phyloP scores from a whole-genome alignment of 2,888 invertebrate species.

The Leptura quadrifasciata region DNA sequence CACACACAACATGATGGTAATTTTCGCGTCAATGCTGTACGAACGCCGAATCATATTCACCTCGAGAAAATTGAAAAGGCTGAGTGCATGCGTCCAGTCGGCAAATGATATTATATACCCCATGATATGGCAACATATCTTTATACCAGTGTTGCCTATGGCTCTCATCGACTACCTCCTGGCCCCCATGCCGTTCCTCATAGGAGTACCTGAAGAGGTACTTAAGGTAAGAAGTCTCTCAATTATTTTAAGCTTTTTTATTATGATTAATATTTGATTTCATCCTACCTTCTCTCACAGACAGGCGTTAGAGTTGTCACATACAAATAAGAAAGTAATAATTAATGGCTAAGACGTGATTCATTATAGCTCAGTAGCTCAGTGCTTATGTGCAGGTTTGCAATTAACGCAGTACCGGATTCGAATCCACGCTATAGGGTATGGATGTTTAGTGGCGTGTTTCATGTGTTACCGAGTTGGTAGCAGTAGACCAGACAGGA shows the following conservation, averaged over 20 bases:
- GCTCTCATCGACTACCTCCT: slow-evolving; percentile 91
- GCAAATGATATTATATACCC: slow-evolving; percentile 96
- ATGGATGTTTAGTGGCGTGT: no score
- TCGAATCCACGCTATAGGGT: no score
- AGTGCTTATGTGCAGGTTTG: no score
- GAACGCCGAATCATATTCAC: slow-evolving; percentile 96
- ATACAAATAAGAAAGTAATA: no score
- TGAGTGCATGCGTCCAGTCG: slow-evolving; percentile 96
- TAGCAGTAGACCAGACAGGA: no score
- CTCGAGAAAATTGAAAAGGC: slow-evolving; percentile 89
- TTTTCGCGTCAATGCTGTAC: slow-evolving; percentile 96
- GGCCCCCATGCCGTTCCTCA: slow-evolving; percentile 98
- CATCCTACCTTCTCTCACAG: no score
- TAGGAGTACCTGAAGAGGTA: slow-evolving; percentile 93
- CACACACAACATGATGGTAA: slow-evolving; percentile 93
- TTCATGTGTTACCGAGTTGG: no score
- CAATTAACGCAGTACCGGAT: no score
- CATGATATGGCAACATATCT: slow-evolving; percentile 99
- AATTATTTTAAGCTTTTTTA: not conserved
- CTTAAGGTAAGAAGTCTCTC: slow-evolving; percentile 79
- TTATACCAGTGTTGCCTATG: slow-evolving; percentile 94
- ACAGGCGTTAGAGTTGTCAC: no score
- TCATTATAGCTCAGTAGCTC: no score
- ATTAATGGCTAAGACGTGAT: no score
- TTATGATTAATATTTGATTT: not conserved